Conservation (phyloP, 2,888 invertebrate genomes). For the Villa cingulata region DNA sequence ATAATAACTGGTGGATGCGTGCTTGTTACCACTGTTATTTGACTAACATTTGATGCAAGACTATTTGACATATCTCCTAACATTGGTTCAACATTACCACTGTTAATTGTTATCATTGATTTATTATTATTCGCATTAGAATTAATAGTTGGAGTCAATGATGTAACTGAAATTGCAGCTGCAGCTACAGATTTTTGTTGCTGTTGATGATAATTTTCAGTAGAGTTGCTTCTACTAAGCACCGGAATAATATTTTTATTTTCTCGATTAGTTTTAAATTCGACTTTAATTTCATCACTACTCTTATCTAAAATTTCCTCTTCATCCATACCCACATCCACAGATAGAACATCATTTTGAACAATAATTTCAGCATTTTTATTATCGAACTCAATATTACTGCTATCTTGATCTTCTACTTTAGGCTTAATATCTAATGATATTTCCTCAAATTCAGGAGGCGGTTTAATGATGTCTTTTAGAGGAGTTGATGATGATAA, state of each 20-base stretch:
- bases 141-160: constrained; percentile 9
- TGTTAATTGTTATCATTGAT: constrained; percentile 19
- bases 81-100: constrained; percentile 20
- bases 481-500: background rate
- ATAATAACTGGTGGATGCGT: constrained; percentile 65
- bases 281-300: constrained; percentile 16
- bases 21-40: constrained; percentile 71
- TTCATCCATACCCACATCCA: background rate
- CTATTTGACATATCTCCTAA: constrained; percentile 54
- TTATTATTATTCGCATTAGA: constrained; percentile 15
- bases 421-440: background rate
- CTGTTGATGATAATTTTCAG: background rate
- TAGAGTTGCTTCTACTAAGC: constrained; percentile 23
- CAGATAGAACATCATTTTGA: background rate
- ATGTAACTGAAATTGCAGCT: constrained; percentile 13
- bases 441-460: constrained; percentile 18
- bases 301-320: background rate
- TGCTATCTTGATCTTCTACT: constrained; percentile 4
- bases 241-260: constrained; percentile 17
- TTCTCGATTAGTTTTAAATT: constrained; percentile 17
- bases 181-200: constrained; percentile 4
- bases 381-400: background rate
- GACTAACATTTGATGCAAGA: constrained; percentile 54
- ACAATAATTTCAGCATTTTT: background rate
- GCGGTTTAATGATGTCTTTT: constrained; percentile 18